Evolutionary conservation across 1,140 invertebrate species (phyloP).

Genomic region (Drosophila melanica): DNA sequence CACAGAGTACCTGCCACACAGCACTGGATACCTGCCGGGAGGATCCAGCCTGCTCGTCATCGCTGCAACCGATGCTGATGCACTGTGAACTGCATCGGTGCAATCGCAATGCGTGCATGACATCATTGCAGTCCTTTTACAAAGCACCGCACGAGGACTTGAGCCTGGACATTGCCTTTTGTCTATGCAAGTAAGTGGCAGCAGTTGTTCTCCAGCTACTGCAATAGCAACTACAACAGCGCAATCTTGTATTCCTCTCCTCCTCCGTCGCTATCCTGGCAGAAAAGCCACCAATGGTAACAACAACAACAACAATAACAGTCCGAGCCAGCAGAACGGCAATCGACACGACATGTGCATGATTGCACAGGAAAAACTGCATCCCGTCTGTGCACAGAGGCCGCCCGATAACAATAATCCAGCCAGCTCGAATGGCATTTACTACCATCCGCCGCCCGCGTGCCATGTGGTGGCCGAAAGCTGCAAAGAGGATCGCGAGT

Average conservation of each 20-base stretch:
- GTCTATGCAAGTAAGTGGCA: conserved; percentile 93
- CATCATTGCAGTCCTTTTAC: conserved; percentile 93
- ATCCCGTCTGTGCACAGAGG: conserved; percentile 93
- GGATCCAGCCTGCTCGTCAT: conserved; percentile 89
- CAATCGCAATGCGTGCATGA: conserved; percentile 93
- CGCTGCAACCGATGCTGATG: conserved; percentile 91
- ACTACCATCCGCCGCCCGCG: conserved; percentile 87
- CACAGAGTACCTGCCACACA: conserved; percentile 90
- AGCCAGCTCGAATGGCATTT: conserved; percentile 80
- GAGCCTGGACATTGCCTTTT: conserved; percentile 95
- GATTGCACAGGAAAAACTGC: conserved; percentile 93
- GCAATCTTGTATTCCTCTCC: conserved; percentile 15
- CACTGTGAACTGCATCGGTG: conserved; percentile 91
- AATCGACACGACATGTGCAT: conserved; percentile 92
- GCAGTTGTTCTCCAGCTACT: conserved; percentile 9
- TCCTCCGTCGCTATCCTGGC: conserved; percentile 38
- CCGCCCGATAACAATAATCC: conserved; percentile 87
- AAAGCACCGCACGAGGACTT: conserved; percentile 90
- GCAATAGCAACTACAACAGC: conserved; percentile 15
- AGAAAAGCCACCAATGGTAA: conserved; percentile 87
- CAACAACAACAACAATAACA: conserved; percentile 66
- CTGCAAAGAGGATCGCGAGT: conserved; percentile 90
- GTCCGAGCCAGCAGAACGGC: conserved; percentile 58
- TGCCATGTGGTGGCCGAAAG: conserved; percentile 91
- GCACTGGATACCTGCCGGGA: conserved; percentile 90